phyloP scores from a whole-genome alignment of 2,888 invertebrate species.

The Caenorhabditis sp. region DNA sequence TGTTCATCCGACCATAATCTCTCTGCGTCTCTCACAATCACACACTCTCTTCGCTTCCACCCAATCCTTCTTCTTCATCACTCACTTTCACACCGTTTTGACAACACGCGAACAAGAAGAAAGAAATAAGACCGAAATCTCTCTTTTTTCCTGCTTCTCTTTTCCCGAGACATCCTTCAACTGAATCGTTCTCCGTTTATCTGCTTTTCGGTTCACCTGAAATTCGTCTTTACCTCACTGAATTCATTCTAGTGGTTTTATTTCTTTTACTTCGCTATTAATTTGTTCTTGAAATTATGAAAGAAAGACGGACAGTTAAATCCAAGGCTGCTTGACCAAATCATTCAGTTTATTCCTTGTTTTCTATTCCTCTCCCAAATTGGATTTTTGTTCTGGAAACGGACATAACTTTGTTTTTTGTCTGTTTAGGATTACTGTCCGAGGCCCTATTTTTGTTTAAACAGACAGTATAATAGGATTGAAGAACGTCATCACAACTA shows the following conservation, averaged over 20 bases:
- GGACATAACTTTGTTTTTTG: too few relatives aligned
- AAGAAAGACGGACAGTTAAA: slow-evolving; percentile 9
- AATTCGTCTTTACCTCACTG: slow-evolving; percentile 10
- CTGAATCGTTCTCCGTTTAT: slow-evolving; percentile 10
- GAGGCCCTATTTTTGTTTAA: too few relatives aligned
- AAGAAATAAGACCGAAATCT: slow-evolving; percentile 34
- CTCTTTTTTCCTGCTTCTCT: slow-evolving; percentile 8
- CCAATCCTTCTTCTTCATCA: slow-evolving; percentile 49
- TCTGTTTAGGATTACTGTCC: too few relatives aligned
- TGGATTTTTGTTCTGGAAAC: not conserved
- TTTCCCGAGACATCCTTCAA: slow-evolving; percentile 2
- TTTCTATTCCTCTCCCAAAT: slow-evolving; percentile 6
- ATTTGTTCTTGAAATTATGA: slow-evolving; percentile 20
- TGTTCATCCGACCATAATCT: slow-evolving; percentile 69
- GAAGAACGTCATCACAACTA: not conserved
- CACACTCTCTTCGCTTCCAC: slow-evolving; percentile 32
- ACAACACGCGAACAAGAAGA: slow-evolving; percentile 56
- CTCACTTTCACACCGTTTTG: slow-evolving; percentile 69
- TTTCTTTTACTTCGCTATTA: not conserved
- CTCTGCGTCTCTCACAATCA: slow-evolving; percentile 33
- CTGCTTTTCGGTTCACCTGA: slow-evolving; percentile 32
- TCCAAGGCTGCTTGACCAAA: slow-evolving; percentile 24
- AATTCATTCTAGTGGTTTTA: not conserved
- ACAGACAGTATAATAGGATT: not conserved
- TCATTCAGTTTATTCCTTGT: not conserved